Percentiles rank a stretch among this genome's conserved stretches.
Conservation (phyloP, 2,797 vertebrate species). For the Pitangus sulphuratus region DNA sequence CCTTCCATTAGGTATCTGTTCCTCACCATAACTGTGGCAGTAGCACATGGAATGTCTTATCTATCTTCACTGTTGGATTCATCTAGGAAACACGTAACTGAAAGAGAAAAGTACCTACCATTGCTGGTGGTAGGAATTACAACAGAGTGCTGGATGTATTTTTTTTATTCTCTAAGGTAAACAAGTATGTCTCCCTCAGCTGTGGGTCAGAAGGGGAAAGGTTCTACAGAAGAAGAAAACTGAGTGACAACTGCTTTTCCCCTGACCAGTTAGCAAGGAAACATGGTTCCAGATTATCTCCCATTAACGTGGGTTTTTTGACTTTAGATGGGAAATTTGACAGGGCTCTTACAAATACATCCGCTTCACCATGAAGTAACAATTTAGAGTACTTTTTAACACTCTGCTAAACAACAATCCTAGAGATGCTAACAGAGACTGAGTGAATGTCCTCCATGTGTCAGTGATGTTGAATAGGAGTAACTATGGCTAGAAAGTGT, state of each 20-base stretch:
- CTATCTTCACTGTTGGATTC: not conserved
- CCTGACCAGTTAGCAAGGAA: not conserved
- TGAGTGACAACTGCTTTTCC: not conserved
- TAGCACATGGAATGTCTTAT: not conserved
- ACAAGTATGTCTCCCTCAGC: not conserved
- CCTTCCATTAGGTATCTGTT: not conserved
- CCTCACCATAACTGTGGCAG: not conserved
- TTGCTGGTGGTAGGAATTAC: not conserved
- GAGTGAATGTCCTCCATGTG: not conserved
- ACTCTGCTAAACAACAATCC: not conserved
- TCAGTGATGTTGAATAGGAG: not conserved
- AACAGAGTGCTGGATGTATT: not conserved
- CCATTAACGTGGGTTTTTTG: not conserved
- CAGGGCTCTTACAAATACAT: not conserved
- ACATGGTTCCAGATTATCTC: not conserved
- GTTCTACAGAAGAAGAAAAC: not conserved
- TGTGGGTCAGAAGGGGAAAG: not conserved
- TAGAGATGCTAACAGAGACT: not conserved
- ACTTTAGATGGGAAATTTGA: not conserved
- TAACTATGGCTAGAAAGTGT: not conserved
- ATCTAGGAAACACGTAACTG: not conserved
- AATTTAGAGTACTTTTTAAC: not conserved
- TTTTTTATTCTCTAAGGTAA: not conserved
- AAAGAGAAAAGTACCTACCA: not conserved
- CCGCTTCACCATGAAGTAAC: not conserved